These are phyloP conservation scores for Pseudorectes ferrugineus DNA, from an alignment of 2,113 vertebrate genomes.

Conservation along the genomic window DNA sequence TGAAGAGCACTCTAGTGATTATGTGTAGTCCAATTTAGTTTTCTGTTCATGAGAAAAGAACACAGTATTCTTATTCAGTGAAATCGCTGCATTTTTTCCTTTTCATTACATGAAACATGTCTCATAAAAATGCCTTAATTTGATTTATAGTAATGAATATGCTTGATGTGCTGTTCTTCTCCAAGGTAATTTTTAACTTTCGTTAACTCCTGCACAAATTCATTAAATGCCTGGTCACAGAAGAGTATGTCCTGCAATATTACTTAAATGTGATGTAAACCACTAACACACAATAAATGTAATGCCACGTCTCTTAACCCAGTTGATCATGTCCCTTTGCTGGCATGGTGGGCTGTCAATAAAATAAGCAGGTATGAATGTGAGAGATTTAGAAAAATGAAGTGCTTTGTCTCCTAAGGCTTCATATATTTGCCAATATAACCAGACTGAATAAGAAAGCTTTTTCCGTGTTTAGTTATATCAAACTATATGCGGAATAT, in stretches of 20 bases:
- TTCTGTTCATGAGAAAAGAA: background rate
- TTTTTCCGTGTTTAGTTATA: background rate
- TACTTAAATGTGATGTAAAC: background rate
- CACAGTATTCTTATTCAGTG: background rate
- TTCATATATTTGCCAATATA: background rate
- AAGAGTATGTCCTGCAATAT: background rate
- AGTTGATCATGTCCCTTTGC: background rate
- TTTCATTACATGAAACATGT: background rate
- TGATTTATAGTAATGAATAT: background rate
- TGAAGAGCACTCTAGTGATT: background rate
- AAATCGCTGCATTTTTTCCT: background rate
- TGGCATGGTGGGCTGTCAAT: background rate
- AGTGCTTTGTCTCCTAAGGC: background rate
- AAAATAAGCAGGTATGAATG: background rate
- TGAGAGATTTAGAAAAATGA: background rate
- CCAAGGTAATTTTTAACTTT: background rate
- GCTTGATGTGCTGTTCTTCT: background rate
- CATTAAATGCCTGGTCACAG: background rate
- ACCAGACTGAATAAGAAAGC: background rate
- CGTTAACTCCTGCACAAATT: background rate
- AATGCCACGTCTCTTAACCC: background rate
- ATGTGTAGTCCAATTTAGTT: background rate
- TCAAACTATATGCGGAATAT: background rate
- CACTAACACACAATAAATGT: constrained; percentile 1
- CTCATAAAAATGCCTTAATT: background rate